These are phyloP conservation scores for Mus caroli DNA, from an alignment of 2,797 vertebrate species.

Conservation along the genomic window DNA sequence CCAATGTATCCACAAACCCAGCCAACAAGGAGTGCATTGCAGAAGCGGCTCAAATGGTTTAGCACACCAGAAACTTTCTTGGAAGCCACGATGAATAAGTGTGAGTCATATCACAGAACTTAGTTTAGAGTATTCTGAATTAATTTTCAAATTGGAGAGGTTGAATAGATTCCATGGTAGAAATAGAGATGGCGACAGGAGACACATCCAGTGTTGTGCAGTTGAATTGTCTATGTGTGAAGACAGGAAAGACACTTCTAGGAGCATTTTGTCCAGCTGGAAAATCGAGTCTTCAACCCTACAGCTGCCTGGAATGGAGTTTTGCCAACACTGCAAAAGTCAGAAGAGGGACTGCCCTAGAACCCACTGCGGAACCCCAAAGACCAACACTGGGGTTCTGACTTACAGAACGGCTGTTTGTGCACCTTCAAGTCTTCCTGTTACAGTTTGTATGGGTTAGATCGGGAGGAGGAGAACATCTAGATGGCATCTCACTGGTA, in stretches of 20 bases:
- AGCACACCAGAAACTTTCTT: not conserved
- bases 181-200: not conserved
- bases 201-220: not conserved
- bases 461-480: not conserved
- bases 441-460: not conserved
- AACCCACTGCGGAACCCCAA: no score
- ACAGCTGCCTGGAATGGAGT: not conserved
- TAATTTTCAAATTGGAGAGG: not conserved
- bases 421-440: not conserved
- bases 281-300: not conserved
- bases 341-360: not conserved
- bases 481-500: not conserved
- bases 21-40: no score
- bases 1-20: not conserved
- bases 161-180: not conserved
- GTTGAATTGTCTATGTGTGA: rapidly evolving
- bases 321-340: not conserved
- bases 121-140: slow-evolving; percentile 4
- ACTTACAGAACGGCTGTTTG: not conserved
- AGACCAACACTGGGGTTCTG: not conserved
- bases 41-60: not conserved
- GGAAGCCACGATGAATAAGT: not conserved
- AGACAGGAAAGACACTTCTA: not conserved
- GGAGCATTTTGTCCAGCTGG: not conserved
- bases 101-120: not conserved